These are phyloP conservation scores for Paratilapia polleni DNA, from an alignment of 2,113 vertebrate genomes.

Conservation along the genomic window DNA sequence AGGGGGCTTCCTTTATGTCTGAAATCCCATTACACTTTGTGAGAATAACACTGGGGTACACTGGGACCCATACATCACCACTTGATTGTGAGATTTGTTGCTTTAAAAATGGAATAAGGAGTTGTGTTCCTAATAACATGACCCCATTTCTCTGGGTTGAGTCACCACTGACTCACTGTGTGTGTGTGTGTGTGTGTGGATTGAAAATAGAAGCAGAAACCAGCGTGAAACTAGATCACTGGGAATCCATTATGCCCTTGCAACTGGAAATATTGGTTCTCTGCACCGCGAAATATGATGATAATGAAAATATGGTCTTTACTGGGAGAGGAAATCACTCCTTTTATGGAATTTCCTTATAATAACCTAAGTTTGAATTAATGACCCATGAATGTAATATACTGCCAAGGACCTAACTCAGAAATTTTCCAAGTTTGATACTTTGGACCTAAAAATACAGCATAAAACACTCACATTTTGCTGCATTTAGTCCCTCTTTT, in stretches of 20 bases:
- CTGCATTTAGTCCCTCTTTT: neutral
- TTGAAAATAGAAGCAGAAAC: slow-evolving; percentile 33
- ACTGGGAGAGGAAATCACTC: neutral
- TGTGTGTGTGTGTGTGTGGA: slow-evolving; percentile 6
- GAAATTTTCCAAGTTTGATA: neutral
- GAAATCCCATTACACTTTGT: neutral
- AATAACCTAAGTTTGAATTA: neutral
- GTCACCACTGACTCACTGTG: slow-evolving; percentile 53
- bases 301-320: neutral
- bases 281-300: slow-evolving; percentile 17
- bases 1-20: neutral
- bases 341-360: neutral
- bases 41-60: neutral
- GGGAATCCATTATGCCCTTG: slow-evolving; percentile 18
- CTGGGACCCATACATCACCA: neutral
- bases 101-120: slow-evolving; percentile 33
- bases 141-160: slow-evolving; percentile 62
- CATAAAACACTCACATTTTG: rapidly evolving
- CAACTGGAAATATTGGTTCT: slow-evolving; percentile 14
- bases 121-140: slow-evolving; percentile 44
- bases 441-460: neutral
- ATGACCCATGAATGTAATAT: neutral
- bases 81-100: neutral
- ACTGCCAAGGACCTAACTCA: neutral
- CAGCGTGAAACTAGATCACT: slow-evolving; percentile 32